Percentiles rank a stretch among this genome's conserved stretches.
phyloP scores from a whole-genome alignment of 2,797 vertebrate genomes.

The Protosalanx chinensis region DNA sequence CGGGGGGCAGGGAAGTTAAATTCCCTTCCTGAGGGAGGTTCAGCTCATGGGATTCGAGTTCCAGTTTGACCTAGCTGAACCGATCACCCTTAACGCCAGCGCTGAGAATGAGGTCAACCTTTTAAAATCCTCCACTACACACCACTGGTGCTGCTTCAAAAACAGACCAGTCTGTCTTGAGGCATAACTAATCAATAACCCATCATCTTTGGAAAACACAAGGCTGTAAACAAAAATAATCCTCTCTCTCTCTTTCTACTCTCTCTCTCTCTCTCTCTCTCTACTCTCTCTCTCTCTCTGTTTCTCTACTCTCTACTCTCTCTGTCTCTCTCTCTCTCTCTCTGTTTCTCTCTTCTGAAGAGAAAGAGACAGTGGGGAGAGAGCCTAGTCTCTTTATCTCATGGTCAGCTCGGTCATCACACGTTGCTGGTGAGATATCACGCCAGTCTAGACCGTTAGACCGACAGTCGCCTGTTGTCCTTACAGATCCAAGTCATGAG shows the following conservation, averaged over 20 bases:
- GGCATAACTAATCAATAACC: background rate
- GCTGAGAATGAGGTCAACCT: background rate
- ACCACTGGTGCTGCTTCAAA: no score
- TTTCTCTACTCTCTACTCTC: background rate
- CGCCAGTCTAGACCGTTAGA: background rate
- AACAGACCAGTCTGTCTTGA: background rate
- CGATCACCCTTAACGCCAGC: no score
- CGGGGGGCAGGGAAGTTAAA: no score
- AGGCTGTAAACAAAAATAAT: background rate
- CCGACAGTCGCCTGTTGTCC: background rate
- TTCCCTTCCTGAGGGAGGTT: no score
- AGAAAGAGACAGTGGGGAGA: no score
- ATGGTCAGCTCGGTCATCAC: background rate
- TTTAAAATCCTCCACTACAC: background rate
- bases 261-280: no score
- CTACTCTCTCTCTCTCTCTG: background rate
- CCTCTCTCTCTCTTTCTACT: background rate
- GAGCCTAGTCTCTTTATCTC: background rate
- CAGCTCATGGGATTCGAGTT: no score
- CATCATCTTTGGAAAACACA: background rate
- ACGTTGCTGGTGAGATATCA: no score
- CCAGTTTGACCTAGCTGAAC: no score
- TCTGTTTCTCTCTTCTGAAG: no score
- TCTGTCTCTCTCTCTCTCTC: background rate
- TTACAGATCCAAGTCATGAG: background rate